Evolutionary conservation across 2,113 vertebrate genomes (phyloP), one percentile per base, ranked within the genome.

Genomic region (Eptesicus fuscus): DNA sequence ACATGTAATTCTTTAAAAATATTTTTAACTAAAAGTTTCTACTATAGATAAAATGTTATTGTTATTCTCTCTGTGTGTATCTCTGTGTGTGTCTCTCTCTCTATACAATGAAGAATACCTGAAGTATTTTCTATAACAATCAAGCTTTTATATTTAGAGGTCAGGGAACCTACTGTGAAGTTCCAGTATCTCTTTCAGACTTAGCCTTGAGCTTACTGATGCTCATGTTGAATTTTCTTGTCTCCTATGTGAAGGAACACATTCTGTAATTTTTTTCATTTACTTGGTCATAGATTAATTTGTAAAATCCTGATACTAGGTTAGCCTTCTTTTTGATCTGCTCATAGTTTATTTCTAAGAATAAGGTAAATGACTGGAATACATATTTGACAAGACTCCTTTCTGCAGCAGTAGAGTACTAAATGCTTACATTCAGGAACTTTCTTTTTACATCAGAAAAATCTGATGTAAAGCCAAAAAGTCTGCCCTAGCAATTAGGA

Each of bases 141-240:
- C 40, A 14, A 51, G 53, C 42, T 93, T 92, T 89, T 94, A 83
- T 5, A 78, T 61, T 95, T 90, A 74, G 90, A 96, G 85, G 90
- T 93, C 84, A 95, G 49, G 32, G 69, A 91, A 69, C 56, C 74
- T 61, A 76, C 67, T 74, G 69, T 83, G 77, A 95, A 93, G 74
- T 42, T 74, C 82, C 14, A 56, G 32, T 79, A 30, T 96, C 65
- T 90, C 53, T 90, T 95, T 90, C 32, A 94, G 35, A 94, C 42
- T 90, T 96, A 49, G 83, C 77, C 84, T 96, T 95, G 61, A 93
- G 69, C 79, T 95, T 96, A 93, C 86, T 86, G 80, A 76, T 88
- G 59, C 89, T 82, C 56, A 37, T 79, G 61, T 80, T 95, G 71
- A 84, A 94, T 94, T 92, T 96, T 93, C 71, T 79, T 93, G 40